Conservation (phyloP, 2,113 vertebrate species). For the Heloderma charlesbogerti region DNA sequence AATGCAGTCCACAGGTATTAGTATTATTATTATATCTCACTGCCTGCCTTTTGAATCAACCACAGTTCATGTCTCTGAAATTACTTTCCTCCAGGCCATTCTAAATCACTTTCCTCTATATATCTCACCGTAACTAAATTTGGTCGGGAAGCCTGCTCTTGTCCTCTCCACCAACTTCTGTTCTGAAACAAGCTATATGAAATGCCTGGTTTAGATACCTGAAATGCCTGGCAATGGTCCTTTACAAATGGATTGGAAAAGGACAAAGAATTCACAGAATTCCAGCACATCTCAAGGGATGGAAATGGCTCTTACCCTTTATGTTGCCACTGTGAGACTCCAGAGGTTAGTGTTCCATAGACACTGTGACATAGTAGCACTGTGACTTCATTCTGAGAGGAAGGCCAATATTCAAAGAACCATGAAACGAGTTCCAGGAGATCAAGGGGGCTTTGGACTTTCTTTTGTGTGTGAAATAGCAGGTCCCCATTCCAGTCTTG, state of each 20-base stretch:
- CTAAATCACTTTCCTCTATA: background rate
- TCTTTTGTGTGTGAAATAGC: background rate
- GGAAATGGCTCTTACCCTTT: background rate
- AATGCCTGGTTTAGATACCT: background rate
- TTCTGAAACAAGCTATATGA: constrained; percentile 3
- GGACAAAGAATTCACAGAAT: background rate
- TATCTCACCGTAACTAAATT: constrained; percentile 18
- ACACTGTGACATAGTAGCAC: background rate
- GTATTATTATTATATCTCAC: background rate
- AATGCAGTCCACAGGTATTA: constrained; percentile 15
- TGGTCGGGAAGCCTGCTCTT: background rate
- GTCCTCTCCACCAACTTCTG: background rate
- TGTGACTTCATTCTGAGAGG: background rate
- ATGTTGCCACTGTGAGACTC: background rate
- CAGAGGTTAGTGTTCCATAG: background rate
- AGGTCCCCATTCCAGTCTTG: background rate
- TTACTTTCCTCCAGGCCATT: constrained; percentile 20
- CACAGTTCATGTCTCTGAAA: background rate
- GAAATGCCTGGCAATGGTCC: background rate
- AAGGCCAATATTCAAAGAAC: background rate
- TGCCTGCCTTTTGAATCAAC: constrained; percentile 21
- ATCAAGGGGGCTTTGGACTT: background rate
- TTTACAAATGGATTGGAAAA: background rate
- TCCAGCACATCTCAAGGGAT: background rate
- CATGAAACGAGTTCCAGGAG: background rate